Evolutionary conservation across 2,888 invertebrate species (phyloP).

Genomic region (Eupelmus urozonus): DNA sequence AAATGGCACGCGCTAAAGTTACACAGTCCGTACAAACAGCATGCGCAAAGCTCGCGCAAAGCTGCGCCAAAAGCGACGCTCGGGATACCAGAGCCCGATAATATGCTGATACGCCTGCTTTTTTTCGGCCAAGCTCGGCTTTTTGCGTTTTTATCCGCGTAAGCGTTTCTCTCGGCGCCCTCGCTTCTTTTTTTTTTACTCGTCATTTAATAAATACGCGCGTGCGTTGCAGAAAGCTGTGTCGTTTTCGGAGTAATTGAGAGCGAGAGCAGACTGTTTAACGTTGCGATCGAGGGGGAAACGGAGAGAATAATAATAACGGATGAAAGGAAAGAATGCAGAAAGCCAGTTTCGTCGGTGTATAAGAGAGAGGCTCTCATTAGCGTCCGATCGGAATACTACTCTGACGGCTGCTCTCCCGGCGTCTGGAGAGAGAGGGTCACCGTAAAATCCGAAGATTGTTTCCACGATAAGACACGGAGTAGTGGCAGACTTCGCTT

Average conservation of each 20-base stretch:
- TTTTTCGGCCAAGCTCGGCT: no score
- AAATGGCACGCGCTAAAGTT: no score
- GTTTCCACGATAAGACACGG: constrained; percentile 33
- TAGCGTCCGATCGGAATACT: constrained; percentile 25
- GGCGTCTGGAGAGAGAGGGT: background rate
- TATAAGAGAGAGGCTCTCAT: constrained; percentile 21
- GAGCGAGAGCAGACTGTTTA: no score
- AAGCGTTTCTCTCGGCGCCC: constrained; percentile 3
- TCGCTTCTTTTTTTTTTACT: background rate
- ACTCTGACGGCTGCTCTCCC: no score
- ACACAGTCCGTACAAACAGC: no score
- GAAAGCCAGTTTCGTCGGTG: background rate
- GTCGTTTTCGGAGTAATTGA: no score
- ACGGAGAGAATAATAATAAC: constrained; percentile 10
- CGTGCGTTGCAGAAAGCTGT: constrained; percentile 12
- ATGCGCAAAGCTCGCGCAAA: no score
- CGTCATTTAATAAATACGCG: constrained; percentile 26
- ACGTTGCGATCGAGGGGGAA: no score
- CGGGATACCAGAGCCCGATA: constrained; percentile 6
- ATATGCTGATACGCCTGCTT: constrained; percentile 38
- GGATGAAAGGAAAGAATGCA: background rate
- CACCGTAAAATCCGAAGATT: constrained; percentile 13
- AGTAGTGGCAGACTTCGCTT: background rate
- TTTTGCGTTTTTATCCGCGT: background rate
- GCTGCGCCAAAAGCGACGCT: no score